Conservation (phyloP, 2,888 invertebrate species). For the Rambutsinella grinnellia region DNA sequence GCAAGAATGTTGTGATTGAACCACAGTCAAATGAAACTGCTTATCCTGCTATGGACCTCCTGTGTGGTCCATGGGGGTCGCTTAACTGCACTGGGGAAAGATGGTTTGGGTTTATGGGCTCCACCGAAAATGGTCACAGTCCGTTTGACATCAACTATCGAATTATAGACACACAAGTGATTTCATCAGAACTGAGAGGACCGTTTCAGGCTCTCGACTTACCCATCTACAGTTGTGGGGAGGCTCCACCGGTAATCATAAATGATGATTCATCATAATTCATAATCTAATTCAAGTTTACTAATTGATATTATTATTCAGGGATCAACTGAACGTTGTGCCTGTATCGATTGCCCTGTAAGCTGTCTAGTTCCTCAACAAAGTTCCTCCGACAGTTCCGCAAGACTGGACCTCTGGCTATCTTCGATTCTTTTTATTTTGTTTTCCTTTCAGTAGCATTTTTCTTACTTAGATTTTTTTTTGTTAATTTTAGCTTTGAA, state of each 20-base stretch:
- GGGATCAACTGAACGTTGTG: conserved; percentile 80
- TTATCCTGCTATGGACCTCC: conserved; percentile 81
- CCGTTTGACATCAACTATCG: conserved; percentile 78
- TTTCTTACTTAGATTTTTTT: too few relatives aligned
- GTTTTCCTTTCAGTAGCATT: too few relatives aligned
- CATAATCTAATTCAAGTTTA: too few relatives aligned
- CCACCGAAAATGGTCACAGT: conserved; percentile 52
- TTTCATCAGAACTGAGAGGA: conserved; percentile 3
- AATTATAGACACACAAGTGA: conserved; percentile 54
- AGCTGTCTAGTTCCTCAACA: conserved; percentile 85
- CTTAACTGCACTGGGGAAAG: conserved; percentile 76
- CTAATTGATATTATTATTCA: conserved; percentile 66
- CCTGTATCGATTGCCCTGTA: conserved; percentile 87
- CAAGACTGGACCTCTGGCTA: conserved; percentile 79
- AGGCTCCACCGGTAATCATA: conserved; percentile 58
- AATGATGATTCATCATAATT: too few relatives aligned
- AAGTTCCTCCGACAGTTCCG: conserved; percentile 75
- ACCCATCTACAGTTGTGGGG: conserved; percentile 55
- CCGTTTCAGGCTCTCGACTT: conserved; percentile 41
- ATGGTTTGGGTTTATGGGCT: conserved; percentile 64
- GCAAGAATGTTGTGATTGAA: conserved; percentile 81
- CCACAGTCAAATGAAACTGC: too few relatives aligned
- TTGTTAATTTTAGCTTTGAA: too few relatives aligned
- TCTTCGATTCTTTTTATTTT: too few relatives aligned
- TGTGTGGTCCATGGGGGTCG: conserved; percentile 79